phyloP scores from a whole-genome alignment of 2,888 invertebrate species.

The Pediacus dermestoides region DNA sequence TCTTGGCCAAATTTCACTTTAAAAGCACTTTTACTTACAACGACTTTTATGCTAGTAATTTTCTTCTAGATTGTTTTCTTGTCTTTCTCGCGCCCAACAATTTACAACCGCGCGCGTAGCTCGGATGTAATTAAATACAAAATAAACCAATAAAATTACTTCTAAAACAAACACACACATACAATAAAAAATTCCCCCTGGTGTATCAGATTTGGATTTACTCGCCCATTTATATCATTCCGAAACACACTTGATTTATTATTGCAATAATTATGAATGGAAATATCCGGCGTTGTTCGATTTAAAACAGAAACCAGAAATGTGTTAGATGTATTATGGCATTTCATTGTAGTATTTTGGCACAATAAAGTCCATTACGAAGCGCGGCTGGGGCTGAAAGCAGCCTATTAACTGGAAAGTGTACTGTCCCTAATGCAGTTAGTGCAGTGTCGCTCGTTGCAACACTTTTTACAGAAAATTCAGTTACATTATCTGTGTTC shows the following conservation, averaged over 20 bases:
- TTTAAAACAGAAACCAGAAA: no score
- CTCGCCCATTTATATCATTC: no score
- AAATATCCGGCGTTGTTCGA: no score
- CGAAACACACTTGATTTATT: no score
- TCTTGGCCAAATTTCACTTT: constrained; percentile 46
- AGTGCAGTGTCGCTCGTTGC: constrained; percentile 39
- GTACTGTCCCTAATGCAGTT: constrained; percentile 49
- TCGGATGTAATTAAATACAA: no score
- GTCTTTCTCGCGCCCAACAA: constrained; percentile 24
- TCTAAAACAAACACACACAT: no score
- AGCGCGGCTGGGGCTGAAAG: constrained; percentile 29
- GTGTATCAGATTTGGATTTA: no score
- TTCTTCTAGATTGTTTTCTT: constrained; percentile 37
- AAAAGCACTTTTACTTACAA: constrained; percentile 41
- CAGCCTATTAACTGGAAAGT: constrained; percentile 47
- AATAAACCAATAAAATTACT: no score
- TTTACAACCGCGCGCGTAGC: constrained; percentile 26
- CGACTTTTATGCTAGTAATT: constrained; percentile 38
- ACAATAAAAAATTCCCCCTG: no score
- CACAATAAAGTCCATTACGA: constrained; percentile 49
- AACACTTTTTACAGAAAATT: constrained; percentile 45
- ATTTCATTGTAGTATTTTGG: constrained; percentile 18
- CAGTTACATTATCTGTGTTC: constrained; percentile 44
- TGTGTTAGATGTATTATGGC: constrained; percentile 5
- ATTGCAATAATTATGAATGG: no score